A percentile compares a stretch with the other conserved stretches of the same genome.
phyloP scores from a whole-genome alignment of 1,140 invertebrate species.

The Aricia agestis region DNA sequence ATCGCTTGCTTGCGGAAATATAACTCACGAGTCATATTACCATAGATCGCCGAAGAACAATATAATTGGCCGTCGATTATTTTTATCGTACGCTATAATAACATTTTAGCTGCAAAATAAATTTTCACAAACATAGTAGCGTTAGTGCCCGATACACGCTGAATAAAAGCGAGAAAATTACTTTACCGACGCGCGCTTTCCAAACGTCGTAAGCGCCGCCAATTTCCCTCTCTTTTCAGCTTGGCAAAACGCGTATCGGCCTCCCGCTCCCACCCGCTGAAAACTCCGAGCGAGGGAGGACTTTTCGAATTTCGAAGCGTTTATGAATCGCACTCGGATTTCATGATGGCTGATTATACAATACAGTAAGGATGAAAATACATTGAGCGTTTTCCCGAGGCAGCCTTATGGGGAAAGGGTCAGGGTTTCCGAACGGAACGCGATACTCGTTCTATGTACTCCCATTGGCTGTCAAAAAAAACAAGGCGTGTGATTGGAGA shows the following conservation, averaged over 20 bases:
- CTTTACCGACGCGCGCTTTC: constrained; percentile 36
- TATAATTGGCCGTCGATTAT: constrained; percentile 38
- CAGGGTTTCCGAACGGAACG: constrained; percentile 38
- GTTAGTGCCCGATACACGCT: constrained; percentile 37
- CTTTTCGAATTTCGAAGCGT: constrained; percentile 42
- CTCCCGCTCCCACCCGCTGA: constrained; percentile 37
- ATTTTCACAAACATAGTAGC: constrained; percentile 50
- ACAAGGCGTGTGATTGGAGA: constrained; percentile 52
- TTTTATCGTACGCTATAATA: constrained; percentile 40
- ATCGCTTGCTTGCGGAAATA: not conserved
- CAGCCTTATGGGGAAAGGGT: constrained; percentile 40
- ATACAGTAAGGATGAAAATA: constrained; percentile 57
- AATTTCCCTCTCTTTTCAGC: constrained; percentile 43
- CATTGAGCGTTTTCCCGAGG: constrained; percentile 48
- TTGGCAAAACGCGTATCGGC: constrained; percentile 18
- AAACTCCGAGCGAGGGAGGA: constrained; percentile 52
- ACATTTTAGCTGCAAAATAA: constrained; percentile 38
- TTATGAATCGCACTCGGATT: constrained; percentile 56
- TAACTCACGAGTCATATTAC: constrained; percentile 13
- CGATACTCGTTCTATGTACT: constrained; percentile 45
- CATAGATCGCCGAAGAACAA: constrained; percentile 23
- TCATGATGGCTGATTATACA: constrained; percentile 74
- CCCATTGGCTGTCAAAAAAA: constrained; percentile 63
- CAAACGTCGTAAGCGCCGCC: constrained; percentile 47
- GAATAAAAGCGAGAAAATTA: constrained; percentile 70